Percentiles rank a stretch among this genome's conserved stretches.
Conservation (phyloP, 2,888 invertebrate genomes). For the Dugesia japonica region DNA sequence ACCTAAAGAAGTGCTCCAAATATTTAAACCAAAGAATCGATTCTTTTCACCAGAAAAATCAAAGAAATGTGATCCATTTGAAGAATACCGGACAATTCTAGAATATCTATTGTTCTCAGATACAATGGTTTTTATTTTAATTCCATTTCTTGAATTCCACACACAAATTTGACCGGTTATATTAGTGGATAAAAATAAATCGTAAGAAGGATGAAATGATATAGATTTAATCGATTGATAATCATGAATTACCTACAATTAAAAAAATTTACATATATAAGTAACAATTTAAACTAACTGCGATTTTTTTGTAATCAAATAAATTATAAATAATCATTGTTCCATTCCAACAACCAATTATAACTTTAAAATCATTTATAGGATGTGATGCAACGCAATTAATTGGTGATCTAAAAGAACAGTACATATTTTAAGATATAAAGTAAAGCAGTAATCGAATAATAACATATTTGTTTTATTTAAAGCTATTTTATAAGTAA, state of each 20-base stretch:
- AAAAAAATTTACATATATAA: background rate
- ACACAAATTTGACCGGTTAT: background rate
- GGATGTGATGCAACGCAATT: background rate
- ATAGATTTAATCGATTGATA: background rate
- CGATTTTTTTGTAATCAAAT: background rate
- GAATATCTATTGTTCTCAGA: background rate
- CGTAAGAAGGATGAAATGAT: background rate
- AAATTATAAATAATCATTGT: background rate
- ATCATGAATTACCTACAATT: background rate
- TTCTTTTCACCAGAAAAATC: background rate
- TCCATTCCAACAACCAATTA: slow-evolving; percentile 8
- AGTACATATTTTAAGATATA: too few relatives aligned
- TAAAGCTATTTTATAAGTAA: too few relatives aligned
- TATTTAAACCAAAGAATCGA: background rate
- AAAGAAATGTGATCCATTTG: background rate
- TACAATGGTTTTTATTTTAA: background rate
- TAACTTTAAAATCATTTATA: background rate
- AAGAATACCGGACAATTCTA: background rate
- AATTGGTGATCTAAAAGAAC: slow-evolving; percentile 1
- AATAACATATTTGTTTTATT: too few relatives aligned
- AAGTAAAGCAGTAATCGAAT: too few relatives aligned
- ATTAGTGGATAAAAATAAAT: background rate
- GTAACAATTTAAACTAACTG: too few relatives aligned
- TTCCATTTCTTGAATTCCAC: background rate
- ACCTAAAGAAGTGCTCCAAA: background rate